Conservation (phyloP, 2,797 vertebrate species). For the Nothura maculosa region DNA sequence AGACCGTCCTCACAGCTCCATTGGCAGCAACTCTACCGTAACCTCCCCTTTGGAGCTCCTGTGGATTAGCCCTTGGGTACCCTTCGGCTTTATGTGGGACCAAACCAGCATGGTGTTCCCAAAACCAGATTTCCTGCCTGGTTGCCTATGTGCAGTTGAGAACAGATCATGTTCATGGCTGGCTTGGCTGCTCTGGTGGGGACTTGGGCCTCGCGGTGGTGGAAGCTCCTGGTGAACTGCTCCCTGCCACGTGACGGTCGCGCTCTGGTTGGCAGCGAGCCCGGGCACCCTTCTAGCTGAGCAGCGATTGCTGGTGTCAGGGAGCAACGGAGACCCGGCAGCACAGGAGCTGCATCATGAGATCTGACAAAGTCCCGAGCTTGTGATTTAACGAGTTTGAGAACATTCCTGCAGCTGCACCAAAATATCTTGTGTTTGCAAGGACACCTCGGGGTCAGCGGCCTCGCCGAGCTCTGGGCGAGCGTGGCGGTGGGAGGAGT, state of each 20-base stretch:
- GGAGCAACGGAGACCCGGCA: neutral
- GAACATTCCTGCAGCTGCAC: accelerated
- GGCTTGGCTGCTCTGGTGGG: neutral
- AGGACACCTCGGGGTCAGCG: neutral
- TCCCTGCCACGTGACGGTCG: neutral
- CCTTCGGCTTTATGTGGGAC: accelerated
- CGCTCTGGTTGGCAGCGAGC: neutral
- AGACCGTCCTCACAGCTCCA: neutral
- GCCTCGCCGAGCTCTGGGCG: neutral
- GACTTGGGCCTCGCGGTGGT: neutral
- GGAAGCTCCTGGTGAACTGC: neutral
- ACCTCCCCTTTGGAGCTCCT: accelerated
- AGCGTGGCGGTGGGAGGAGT: neutral
- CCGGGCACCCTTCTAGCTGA: accelerated
- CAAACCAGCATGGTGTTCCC: accelerated
- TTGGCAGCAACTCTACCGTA: neutral
- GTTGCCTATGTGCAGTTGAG: accelerated
- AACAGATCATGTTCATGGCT: accelerated
- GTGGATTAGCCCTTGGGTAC: accelerated
- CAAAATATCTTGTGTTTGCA: accelerated
- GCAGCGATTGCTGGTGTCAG: neutral
- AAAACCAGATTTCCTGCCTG: neutral
- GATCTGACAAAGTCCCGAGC: neutral
- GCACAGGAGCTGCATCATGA: neutral
- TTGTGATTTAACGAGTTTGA: neutral